Percentiles rank a stretch among this genome's conserved stretches.
These are phyloP conservation scores for Acestrorhynchus altus DNA, from an alignment of 2,797 vertebrate genomes.

Conservation along the genomic window DNA sequence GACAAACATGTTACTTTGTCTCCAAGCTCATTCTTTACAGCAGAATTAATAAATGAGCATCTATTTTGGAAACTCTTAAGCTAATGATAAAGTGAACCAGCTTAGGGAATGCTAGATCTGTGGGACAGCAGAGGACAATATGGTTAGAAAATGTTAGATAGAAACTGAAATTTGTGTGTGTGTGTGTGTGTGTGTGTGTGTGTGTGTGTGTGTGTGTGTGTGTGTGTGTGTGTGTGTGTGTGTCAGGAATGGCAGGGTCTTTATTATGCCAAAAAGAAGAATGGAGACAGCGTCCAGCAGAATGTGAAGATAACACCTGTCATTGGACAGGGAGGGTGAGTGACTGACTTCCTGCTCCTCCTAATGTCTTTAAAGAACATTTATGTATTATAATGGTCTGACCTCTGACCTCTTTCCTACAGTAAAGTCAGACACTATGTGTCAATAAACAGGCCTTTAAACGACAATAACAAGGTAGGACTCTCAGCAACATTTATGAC, in stretches of 20 bases:
- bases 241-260: constrained; percentile 97
- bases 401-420: constrained; percentile 64
- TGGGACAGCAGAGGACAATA: too few species aligned
- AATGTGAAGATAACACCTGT: constrained; percentile 99
- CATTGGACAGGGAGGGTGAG: constrained; percentile 97
- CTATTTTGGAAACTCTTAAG: too few species aligned
- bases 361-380: not conserved
- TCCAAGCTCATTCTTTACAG: too few species aligned
- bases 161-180: not conserved
- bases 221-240: constrained; percentile 41
- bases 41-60: too few species aligned
- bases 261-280: constrained; percentile 95
- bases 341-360: constrained; percentile 46
- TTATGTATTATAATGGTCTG: constrained; percentile 5
- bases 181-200: not conserved
- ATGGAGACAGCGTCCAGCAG: constrained; percentile 93
- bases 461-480: constrained; percentile 93
- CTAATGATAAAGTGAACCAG: too few species aligned
- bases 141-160: too few species aligned
- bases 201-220: not conserved
- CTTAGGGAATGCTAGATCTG: too few species aligned
- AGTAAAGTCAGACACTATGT: constrained; percentile 99
- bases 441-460: constrained; percentile 96
- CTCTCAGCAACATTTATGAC: too few species aligned
- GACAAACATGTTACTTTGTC: too few species aligned